Evolutionary conservation across 2,888 invertebrate genomes (phyloP), one percentile per base, ranked within the genome.

Genomic region (Strigamia transsilvanica): DNA sequence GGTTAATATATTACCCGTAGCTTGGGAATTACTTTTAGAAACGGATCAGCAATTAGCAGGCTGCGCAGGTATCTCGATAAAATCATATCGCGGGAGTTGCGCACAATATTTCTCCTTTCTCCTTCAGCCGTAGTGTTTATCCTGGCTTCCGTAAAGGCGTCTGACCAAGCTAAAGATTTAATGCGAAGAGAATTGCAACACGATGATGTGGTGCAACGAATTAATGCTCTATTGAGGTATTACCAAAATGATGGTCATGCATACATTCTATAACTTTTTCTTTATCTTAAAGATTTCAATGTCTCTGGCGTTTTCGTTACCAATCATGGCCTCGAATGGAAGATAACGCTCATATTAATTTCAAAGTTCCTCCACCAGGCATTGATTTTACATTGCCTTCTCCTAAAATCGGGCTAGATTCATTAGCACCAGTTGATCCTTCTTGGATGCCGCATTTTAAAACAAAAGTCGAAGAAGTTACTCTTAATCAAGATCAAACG

Each of bases 321-420:
- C 99, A 99, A 90, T 97, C 98, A 0, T 99, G 99, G 99, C 97
- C 98, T 0, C 92, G 99, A 83, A 98, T 99, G 98, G 99, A 99
- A 88, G 99, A 99, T 86, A 94, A 95, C 9, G 99, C 99, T 0
- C 97, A 98, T 83, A 89, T 95, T 83, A 93, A 95, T 0, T 99
- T 99, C 88, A 99, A 99, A 90, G 98, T 99, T 1, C 98, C 99
- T 0, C 99, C 99, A 0, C 99, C 99, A 0, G 97, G 97, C 23
- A 99, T 99, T 83, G 99, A 99, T 87, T 99, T 99, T 87, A 99
- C 99, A 0, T 89, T 99, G 80, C 99, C 99, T 0, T 99, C 99
- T 0, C 99, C 99, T 0, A 98, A 99, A 88, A 98, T 99, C 85
- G 99, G 99, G 3, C 94, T 98, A 61, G 98, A 97, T 88, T 94